Evolutionary conservation across 2,797 vertebrate genomes (phyloP).

Genomic region (Cynodonichthys magdalenae): DNA sequence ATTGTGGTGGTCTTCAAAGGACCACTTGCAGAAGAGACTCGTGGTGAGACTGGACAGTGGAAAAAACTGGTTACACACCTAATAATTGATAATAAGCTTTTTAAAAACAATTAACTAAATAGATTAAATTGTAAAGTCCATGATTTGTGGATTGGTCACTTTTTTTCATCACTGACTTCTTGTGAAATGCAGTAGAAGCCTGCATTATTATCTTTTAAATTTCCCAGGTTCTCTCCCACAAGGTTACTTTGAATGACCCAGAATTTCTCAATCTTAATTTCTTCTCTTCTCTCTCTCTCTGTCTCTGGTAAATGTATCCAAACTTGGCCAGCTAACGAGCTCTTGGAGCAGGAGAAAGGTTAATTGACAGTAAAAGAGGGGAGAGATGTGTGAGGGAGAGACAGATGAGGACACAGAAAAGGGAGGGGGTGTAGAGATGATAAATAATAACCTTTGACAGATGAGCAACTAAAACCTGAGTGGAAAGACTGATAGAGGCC

Average conservation of each 20-base stretch:
- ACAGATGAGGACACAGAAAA: conserved; percentile 32
- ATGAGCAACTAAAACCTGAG: conserved; percentile 52
- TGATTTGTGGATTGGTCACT: background rate
- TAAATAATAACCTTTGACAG: conserved; percentile 54
- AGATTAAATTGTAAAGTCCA: background rate
- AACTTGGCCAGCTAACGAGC: conserved; percentile 44
- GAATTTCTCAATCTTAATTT: conserved; percentile 20
- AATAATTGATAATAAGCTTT: too few species aligned
- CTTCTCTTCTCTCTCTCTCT: conserved; percentile 11
- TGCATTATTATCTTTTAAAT: conserved; percentile 19
- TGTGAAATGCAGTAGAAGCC: conserved; percentile 15
- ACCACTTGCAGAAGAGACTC: too few species aligned
- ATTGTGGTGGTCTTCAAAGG: too few species aligned
- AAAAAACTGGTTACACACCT: too few species aligned
- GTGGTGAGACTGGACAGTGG: too few species aligned
- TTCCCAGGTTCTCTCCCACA: conserved; percentile 18
- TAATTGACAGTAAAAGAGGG: conserved; percentile 11
- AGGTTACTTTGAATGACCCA: conserved; percentile 25
- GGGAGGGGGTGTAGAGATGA: conserved; percentile 43
- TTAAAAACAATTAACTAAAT: too few species aligned
- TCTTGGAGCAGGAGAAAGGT: conserved; percentile 26
- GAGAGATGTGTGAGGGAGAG: conserved; percentile 13
- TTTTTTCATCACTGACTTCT: conserved; percentile 4
- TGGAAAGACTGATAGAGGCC: conserved; percentile 43
- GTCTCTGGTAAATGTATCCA: conserved; percentile 35